Evolutionary conservation across 2,797 vertebrate species (phyloP), one percentile per base, ranked within the genome.

Genomic region (Rhincodon typus): DNA sequence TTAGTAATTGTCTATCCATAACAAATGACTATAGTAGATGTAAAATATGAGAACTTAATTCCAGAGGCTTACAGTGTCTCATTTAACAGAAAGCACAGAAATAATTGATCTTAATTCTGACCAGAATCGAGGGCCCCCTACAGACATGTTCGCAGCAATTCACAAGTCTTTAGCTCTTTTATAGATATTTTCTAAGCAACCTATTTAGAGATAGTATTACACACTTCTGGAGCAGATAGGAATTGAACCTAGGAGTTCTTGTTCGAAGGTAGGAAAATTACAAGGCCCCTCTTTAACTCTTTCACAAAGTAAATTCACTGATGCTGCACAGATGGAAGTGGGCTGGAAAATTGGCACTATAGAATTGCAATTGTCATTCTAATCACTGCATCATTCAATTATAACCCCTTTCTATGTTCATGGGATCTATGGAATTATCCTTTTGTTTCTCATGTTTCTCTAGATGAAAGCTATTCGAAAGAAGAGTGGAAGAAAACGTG

Each of bases 1-100:
- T 97, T 97, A 97, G 96, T 97, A 97, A 97, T 96, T 96, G 97
- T 96, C 95, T 96, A 96, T 96, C 94, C 95, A 95, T 82, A 96
- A 96, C 96, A 97, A 96, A 96, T 96, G 96, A 95, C 96, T 96
- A 66, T 95, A 96, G 95, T 96, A 96, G 96, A 96, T 97, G 96
- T 96, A 96, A 95, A 95, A 95, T 95, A 95, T 50, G 94, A 72
- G 57, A 95, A 95, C 30, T n/a, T 95, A 46, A 50, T 74, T 77
- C 70, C 4, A 53, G 7, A 57, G 67, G 17, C 94, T 74, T 95
- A 42, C 50, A 15, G 13, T 53, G 70, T 42, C 46, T 95, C 70
- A 77, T 95, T 53, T 74, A 95, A 95, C 70, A 74, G 57, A 95
- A 95, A 77, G 70, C 53, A 50, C 94, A 95, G n/a, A n/a, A n/a